A percentile compares a stretch with the other conserved stretches of the same genome.
phyloP scores from a whole-genome alignment of 1,140 invertebrate species.

The Bombus haemorrhoidalis region DNA sequence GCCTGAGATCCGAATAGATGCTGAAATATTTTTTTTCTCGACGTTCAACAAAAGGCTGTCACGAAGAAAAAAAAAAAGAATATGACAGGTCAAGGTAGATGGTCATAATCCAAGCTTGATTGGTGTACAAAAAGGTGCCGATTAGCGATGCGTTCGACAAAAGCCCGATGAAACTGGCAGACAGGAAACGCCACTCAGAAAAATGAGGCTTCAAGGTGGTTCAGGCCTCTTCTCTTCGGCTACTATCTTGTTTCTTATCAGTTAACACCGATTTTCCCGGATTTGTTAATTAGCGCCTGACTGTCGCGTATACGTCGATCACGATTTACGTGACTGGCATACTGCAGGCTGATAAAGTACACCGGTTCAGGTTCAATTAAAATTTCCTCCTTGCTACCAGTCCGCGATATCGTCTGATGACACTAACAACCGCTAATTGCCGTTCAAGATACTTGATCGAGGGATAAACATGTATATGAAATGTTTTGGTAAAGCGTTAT shows the following conservation, averaged over 20 bases:
- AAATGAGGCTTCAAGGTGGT: slow-evolving; percentile 79
- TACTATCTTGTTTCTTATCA: slow-evolving; percentile 39
- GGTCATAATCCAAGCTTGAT: slow-evolving; percentile 80
- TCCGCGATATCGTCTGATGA: slow-evolving; percentile 22
- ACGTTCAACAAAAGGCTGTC: background rate
- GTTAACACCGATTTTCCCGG: slow-evolving; percentile 22
- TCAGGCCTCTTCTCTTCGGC: slow-evolving; percentile 16
- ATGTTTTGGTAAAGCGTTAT: background rate
- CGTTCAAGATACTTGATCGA: background rate
- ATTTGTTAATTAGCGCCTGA: slow-evolving; percentile 27
- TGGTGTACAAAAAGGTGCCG: slow-evolving; percentile 80
- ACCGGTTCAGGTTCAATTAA: slow-evolving; percentile 17
- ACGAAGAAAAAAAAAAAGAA: slow-evolving; percentile 35
- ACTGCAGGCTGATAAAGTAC: background rate
- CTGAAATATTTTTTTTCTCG: background rate
- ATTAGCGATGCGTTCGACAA: slow-evolving; percentile 77
- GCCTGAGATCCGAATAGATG: background rate
- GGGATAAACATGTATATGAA: background rate
- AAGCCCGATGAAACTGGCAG: slow-evolving; percentile 67
- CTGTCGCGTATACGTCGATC: slow-evolving; percentile 20
- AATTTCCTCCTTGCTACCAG: slow-evolving; percentile 18
- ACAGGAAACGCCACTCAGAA: slow-evolving; percentile 79
- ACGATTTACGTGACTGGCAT: background rate
- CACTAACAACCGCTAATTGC: slow-evolving; percentile 17
- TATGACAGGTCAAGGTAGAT: slow-evolving; percentile 79